phyloP scores from a whole-genome alignment of 2,888 invertebrate species.

The Dasypolia templi region DNA sequence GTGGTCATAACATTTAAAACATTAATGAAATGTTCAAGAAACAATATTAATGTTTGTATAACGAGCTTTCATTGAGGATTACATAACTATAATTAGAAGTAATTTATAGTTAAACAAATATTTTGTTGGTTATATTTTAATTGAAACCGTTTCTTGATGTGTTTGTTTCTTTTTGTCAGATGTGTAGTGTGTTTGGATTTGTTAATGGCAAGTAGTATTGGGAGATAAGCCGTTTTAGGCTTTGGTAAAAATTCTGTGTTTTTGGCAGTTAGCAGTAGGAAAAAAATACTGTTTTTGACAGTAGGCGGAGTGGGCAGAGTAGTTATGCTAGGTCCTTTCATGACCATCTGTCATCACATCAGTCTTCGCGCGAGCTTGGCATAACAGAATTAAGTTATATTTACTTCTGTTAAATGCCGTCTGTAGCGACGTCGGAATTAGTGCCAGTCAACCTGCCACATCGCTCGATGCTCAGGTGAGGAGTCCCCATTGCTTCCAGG shows the following conservation, averaged over 20 bases:
- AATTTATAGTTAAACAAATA: conserved; percentile 74
- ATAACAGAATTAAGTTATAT: no score
- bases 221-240: not conserved
- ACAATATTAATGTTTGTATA: conserved; percentile 67
- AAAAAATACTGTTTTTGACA: no score
- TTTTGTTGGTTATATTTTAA: conserved; percentile 57
- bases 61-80: conserved; percentile 68
- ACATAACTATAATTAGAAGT: conserved; percentile 71
- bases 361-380: no score
- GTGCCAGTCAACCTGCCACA: no score
- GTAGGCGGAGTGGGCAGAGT: no score
- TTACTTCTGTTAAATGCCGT: no score
- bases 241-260: not conserved
- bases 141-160: conserved; percentile 50
- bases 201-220: not conserved
- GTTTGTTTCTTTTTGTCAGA: conserved; percentile 29
- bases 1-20: conserved; percentile 58
- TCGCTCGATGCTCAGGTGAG: no score
- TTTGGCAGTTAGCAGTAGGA: no score
- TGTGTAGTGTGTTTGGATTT: conserved; percentile 17
- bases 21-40: conserved; percentile 59
- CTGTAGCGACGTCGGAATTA: no score
- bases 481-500: no score
- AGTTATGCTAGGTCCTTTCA: not conserved
- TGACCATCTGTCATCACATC: no score